Conservation (phyloP, 2,888 invertebrate species). For the Noctua janthe region DNA sequence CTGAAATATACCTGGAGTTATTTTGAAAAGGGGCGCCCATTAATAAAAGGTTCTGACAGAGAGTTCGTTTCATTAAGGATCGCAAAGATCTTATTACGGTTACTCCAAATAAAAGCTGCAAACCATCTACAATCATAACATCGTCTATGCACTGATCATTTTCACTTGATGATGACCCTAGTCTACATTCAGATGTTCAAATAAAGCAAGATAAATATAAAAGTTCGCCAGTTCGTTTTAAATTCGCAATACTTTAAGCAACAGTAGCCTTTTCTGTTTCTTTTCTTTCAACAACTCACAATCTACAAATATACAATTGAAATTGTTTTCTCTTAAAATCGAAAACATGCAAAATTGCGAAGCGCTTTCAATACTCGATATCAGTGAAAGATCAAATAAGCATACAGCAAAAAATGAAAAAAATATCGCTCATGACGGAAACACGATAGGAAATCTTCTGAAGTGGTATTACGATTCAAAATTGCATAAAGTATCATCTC, state of each 20-base stretch:
- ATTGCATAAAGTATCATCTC: conserved; percentile 56
- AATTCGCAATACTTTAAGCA: conserved; percentile 21
- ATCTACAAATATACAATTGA: conserved; percentile 49
- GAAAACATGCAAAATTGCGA: conserved; percentile 64
- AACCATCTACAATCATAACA: neutral
- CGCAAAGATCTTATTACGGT: conserved; percentile 3
- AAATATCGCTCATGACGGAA: conserved; percentile 56
- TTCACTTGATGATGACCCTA: neutral
- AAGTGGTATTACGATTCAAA: conserved; percentile 59
- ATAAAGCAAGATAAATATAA: neutral
- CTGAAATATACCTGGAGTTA: neutral
- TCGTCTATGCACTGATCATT: neutral
- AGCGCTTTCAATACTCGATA: conserved; percentile 65
- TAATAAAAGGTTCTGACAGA: neutral
- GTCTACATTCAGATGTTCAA: neutral
- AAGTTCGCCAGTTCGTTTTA: neutral
- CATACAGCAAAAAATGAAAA: conserved; percentile 63
- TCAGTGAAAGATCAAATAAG: conserved; percentile 71
- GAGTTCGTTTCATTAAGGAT: conserved; percentile 16
- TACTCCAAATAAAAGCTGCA: neutral
- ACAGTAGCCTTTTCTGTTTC: conserved; percentile 2
- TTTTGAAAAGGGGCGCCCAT: neutral
- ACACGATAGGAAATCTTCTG: conserved; percentile 64
- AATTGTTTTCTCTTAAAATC: conserved; percentile 63
- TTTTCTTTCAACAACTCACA: conserved; percentile 35